Percentiles rank a stretch among this genome's conserved stretches.
Evolutionary conservation across 2,888 invertebrate species (phyloP).

Genomic region (Rambutsinella grinnellia): DNA sequence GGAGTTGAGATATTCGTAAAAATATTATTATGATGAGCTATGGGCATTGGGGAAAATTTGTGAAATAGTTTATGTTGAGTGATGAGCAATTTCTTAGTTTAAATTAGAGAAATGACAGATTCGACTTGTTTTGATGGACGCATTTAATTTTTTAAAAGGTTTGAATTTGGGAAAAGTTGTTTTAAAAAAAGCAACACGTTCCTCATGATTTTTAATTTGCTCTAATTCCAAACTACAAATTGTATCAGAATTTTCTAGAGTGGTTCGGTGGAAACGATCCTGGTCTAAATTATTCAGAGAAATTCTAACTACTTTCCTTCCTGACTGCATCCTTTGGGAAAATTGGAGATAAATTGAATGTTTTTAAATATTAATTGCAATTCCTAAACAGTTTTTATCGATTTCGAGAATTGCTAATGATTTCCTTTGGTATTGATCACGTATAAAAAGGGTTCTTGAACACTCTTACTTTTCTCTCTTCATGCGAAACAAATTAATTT

Average conservation of each 20-base stretch:
- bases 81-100: background rate
- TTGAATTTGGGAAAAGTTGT: background rate
- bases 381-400: too few species aligned
- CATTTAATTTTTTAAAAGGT: background rate
- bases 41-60: slow-evolving; percentile 13
- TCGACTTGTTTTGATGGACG: background rate
- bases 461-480: too few species aligned
- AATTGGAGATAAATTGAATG: too few species aligned
- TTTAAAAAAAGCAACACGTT: background rate
- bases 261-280: slow-evolving; percentile 3
- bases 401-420: too few species aligned
- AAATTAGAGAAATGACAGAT: background rate
- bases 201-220: background rate
- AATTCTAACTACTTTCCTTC: too few species aligned
- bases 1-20: background rate
- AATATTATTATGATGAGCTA: slow-evolving; percentile 8
- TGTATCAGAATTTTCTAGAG: background rate
- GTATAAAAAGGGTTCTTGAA: too few species aligned
- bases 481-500: too few species aligned
- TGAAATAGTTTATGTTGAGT: too few species aligned
- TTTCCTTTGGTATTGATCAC: too few species aligned
- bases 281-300: too few species aligned
- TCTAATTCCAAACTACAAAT: background rate
- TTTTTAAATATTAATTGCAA: too few species aligned
- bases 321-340: too few species aligned